Percentiles rank a stretch among this genome's conserved stretches.
Conservation (phyloP, 35 echinoderm and acorn worm genomes). For the Eucidaris tribuloides region DNA sequence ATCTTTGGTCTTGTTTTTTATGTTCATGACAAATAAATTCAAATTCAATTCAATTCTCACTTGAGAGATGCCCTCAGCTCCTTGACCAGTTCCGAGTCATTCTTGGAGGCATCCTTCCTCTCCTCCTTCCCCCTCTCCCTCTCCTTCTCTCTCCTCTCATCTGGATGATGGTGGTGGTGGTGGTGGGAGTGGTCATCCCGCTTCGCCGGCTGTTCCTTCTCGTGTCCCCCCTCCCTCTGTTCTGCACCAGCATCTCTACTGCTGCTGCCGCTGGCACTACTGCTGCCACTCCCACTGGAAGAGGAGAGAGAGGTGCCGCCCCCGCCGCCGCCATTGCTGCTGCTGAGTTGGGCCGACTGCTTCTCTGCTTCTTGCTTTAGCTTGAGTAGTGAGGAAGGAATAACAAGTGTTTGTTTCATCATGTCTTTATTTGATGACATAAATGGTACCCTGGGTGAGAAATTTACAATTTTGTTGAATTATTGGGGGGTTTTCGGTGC, state of each 20-base stretch:
- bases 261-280: slow-evolving; percentile 12
- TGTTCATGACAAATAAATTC: too few species aligned
- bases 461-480: too few species aligned
- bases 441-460: too few species aligned
- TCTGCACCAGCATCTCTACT: slow-evolving; percentile 35
- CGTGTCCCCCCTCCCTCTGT: slow-evolving; percentile 67
- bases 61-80: slow-evolving; percentile 83
- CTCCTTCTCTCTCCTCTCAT: slow-evolving; percentile 63
- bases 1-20: too few species aligned
- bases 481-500: too few species aligned
- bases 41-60: too few species aligned
- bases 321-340: not conserved
- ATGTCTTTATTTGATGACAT: too few species aligned
- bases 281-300: slow-evolving; percentile 11
- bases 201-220: slow-evolving; percentile 49
- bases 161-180: slow-evolving; percentile 35
- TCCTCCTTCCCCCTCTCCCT: slow-evolving; percentile 50
- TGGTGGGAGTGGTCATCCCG: slow-evolving; percentile 30
- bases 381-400: slow-evolving; percentile 1
- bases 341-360: slow-evolving; percentile 11
- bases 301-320: not conserved
- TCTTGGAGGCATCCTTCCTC: slow-evolving; percentile 56
- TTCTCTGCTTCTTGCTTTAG: slow-evolving; percentile 56
- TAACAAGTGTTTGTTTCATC: not conserved
- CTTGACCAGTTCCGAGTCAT: slow-evolving; percentile 77